phyloP scores from a whole-genome alignment of 1,140 invertebrate genomes.

The Dendroctonus ponderosae region DNA sequence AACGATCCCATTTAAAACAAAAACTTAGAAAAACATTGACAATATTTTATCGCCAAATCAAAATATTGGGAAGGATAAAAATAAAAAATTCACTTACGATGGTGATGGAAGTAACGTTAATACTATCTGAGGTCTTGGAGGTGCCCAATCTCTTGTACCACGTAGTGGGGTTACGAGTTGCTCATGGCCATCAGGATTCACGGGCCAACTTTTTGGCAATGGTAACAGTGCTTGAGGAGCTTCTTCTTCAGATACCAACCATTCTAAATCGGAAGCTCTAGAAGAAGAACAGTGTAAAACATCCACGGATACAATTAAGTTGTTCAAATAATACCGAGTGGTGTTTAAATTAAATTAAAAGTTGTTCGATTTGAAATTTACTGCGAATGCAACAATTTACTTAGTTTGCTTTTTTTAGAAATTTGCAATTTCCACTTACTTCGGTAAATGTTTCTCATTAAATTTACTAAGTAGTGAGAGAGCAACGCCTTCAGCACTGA shows the following conservation, averaged over 20 bases:
- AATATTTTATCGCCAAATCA: too few species aligned
- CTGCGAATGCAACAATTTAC: too few species aligned
- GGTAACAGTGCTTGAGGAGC: constrained; percentile 76
- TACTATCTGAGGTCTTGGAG: constrained; percentile 81
- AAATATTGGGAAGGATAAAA: background rate
- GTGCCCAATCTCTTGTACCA: constrained; percentile 81
- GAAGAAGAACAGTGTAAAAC: constrained; percentile 11
- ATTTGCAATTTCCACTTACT: constrained; percentile 26
- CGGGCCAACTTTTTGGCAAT: constrained; percentile 68
- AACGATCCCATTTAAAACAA: too few species aligned
- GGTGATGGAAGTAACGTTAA: constrained; percentile 72
- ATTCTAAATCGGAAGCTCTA: constrained; percentile 75
- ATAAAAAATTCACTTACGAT: constrained; percentile 57
- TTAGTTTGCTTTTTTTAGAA: too few species aligned
- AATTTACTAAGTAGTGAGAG: constrained; percentile 75
- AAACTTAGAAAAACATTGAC: too few species aligned
- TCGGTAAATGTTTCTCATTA: constrained; percentile 72
- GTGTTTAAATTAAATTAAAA: too few species aligned
- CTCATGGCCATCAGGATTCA: constrained; percentile 59
- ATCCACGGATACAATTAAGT: too few species aligned
- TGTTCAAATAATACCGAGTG: too few species aligned
- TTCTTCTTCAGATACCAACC: constrained; percentile 79
- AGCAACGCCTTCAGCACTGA: constrained; percentile 77
- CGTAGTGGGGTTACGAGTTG: constrained; percentile 59
- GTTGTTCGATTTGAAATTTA: too few species aligned